A percentile compares a stretch with the other conserved stretches of the same genome.
Conservation (phyloP, 2,113 vertebrate genomes). For the Eptesicus fuscus region DNA sequence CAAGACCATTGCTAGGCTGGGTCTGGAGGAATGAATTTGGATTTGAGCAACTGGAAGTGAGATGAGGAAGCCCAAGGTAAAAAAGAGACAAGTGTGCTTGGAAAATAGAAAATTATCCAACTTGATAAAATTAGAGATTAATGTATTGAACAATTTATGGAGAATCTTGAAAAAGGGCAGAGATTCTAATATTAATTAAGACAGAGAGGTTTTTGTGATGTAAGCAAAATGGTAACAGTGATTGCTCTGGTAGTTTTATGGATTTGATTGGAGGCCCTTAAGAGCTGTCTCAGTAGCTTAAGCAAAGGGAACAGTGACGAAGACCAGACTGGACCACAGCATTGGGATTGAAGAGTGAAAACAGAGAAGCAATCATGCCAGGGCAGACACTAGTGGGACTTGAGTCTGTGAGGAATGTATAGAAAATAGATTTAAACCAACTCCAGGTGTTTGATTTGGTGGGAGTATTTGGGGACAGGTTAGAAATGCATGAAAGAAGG, state of each 20-base stretch:
- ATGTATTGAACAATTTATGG: neutral
- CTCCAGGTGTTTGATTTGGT: neutral
- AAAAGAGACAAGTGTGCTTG: neutral
- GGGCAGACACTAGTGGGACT: neutral
- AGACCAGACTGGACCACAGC: neutral
- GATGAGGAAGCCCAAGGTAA: neutral
- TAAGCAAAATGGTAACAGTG: neutral
- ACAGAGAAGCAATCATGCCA: neutral
- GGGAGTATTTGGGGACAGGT: neutral
- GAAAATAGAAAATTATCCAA: neutral
- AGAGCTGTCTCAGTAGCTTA: neutral
- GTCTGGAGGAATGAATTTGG: neutral
- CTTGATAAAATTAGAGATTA: neutral
- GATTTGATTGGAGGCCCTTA: neutral
- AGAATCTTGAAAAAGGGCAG: neutral
- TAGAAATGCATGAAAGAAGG: neutral
- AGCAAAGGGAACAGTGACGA: neutral
- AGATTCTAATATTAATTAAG: neutral
- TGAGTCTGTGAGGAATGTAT: neutral
- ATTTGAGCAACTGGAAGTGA: neutral
- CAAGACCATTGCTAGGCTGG: neutral
- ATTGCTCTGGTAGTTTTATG: neutral
- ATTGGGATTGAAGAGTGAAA: neutral
- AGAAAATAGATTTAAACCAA: neutral
- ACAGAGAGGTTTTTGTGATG: neutral